Percentiles rank a stretch among this genome's conserved stretches.
phyloP scores from a whole-genome alignment of 2,888 invertebrate genomes.

The Mantis religiosa region DNA sequence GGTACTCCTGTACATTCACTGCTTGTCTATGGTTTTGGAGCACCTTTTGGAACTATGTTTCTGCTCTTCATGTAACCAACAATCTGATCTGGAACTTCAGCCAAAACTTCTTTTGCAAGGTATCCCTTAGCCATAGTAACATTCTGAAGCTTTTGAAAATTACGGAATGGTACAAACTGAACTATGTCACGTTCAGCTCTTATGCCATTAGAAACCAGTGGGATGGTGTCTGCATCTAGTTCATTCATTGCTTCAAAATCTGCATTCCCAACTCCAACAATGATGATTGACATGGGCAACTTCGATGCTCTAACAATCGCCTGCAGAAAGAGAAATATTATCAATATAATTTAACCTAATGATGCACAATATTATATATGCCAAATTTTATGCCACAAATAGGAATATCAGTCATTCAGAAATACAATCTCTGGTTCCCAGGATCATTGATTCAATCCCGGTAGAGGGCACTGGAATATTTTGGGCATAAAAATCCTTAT shows the following conservation, averaged over 20 bases:
- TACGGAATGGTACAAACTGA: slow-evolving; percentile 48
- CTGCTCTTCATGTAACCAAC: slow-evolving; percentile 47
- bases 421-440: too few species aligned
- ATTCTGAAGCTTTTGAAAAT: slow-evolving; percentile 41
- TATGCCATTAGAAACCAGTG: slow-evolving; percentile 40
- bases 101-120: slow-evolving; percentile 54
- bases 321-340: slow-evolving; percentile 34
- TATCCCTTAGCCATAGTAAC: slow-evolving; percentile 35
- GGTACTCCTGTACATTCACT: neutral
- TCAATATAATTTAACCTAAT: neutral
- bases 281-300: slow-evolving; percentile 58
- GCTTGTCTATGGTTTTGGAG: neutral
- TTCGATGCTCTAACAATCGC: slow-evolving; percentile 49
- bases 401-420: too few species aligned
- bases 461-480: too few species aligned
- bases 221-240: slow-evolving; percentile 52
- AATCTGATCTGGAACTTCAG: slow-evolving; percentile 53
- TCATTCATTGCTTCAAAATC: slow-evolving; percentile 59
- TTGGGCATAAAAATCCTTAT: too few species aligned
- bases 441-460: too few species aligned
- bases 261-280: slow-evolving; percentile 58
- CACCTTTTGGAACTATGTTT: slow-evolving; percentile 34
- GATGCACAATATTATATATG: neutral
- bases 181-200: slow-evolving; percentile 55
- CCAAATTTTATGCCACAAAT: too few species aligned